phyloP scores from a whole-genome alignment of 2,888 invertebrate genomes.

The Tenthredo amoena region DNA sequence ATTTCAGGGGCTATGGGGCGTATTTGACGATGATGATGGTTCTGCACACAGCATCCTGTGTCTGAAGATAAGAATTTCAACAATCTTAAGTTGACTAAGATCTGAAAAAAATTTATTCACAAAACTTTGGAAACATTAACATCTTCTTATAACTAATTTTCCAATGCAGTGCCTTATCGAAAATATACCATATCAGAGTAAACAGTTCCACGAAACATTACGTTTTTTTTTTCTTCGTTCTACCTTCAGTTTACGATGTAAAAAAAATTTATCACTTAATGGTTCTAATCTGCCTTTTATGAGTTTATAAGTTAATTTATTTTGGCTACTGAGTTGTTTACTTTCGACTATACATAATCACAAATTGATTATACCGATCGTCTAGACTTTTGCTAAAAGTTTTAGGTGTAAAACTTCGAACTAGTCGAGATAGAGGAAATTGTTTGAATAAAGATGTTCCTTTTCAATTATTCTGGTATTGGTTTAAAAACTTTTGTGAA shows the following conservation, averaged over 20 bases:
- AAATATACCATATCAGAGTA: slow-evolving; percentile 29
- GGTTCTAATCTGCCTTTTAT: slow-evolving; percentile 7
- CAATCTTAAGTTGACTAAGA: slow-evolving; percentile 17
- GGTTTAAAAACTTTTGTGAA: not conserved
- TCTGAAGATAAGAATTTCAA: slow-evolving; percentile 66
- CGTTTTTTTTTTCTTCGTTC: not conserved
- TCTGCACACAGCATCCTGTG: slow-evolving; percentile 69
- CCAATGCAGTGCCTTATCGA: slow-evolving; percentile 26
- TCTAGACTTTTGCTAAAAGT: not conserved
- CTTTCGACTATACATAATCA: not conserved
- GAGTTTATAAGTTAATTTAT: not conserved
- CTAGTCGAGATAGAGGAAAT: not conserved
- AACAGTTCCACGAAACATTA: slow-evolving; percentile 18
- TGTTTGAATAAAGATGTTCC: not conserved
- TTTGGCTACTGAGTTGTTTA: not conserved
- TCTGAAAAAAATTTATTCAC: not conserved
- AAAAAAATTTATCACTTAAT: not conserved
- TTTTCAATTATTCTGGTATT: slow-evolving; percentile 4
- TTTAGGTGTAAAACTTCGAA: not conserved
- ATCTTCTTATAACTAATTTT: slow-evolving; percentile 14
- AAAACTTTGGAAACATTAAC: slow-evolving; percentile 9
- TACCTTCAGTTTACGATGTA: not conserved
- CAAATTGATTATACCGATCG: not conserved
- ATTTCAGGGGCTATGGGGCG: slow-evolving; percentile 73
- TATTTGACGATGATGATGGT: slow-evolving; percentile 73